Base-by-base conservation (phyloP, 2,888 invertebrate genomes). In the Coremacera marginata region DNA sequence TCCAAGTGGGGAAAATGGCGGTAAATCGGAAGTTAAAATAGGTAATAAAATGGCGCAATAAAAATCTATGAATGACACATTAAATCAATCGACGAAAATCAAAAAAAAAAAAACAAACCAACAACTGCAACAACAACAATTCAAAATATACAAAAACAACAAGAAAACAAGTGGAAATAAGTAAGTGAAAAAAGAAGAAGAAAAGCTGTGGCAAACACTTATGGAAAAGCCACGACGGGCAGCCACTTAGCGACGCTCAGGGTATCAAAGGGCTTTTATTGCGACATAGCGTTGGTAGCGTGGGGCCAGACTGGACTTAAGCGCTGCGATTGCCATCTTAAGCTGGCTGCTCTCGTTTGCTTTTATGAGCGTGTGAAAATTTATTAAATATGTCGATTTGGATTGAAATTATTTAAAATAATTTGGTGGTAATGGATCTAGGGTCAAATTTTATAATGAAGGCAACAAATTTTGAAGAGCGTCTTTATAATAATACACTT, bases 41-140 rank as follows among this genome's bases (percentile, higher is more conserved):
- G 88, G 89, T 87, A 88, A 89, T 89, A 89, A 89, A 89, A 89
- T 83, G 85, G 81, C 84, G 86, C 87, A 87, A 89, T 89, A 89
- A 89, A 89, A 89, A 88, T 87, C 87, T 88, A 87, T 88, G 88
- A 89, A 89, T 89, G 89, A 88, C 89, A 89, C 89, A 88, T 89
- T 89, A 89, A 89, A 88, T 89, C 89, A 89, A 89, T 89, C 87
- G 89, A 84, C 89, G 85, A 88, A 89, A 88, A 87, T 86, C 87
- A 85, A 83, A 84, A 85, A 84, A 84, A 85, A 83, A 84, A 85
- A 84, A 84, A 60, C 78, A 62, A 37, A 44, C 31, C 27, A 34
- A 11, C 8, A 37, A 37, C 37, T 37, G 37, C 8, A 37, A 37
- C 37, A 37, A 68, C 22, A 34, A 5, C 19, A 16, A 25, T 22